Percentiles rank a stretch among this genome's conserved stretches.
Conservation (phyloP, 2,888 invertebrate genomes). For the Scaptomyza caliginosa region DNA sequence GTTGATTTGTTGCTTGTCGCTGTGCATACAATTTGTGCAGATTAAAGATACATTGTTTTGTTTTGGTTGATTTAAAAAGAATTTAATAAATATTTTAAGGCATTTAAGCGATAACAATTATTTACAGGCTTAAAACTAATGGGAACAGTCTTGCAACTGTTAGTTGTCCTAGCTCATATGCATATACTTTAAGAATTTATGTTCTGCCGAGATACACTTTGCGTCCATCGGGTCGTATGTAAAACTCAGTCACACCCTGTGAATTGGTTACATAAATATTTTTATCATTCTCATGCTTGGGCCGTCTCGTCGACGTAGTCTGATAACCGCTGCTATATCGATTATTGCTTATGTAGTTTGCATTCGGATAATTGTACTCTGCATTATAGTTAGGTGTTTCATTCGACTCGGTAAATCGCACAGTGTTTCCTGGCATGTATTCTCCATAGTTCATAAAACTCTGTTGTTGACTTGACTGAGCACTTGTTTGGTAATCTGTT, state of each 20-base stretch:
- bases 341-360: constrained; percentile 66
- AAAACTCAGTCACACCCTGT: constrained; percentile 81
- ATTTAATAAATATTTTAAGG: constrained; percentile 61
- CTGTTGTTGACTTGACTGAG: constrained; percentile 19
- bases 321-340: constrained; percentile 65
- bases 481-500: constrained; percentile 16
- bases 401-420: constrained; percentile 33
- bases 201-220: constrained; percentile 76
- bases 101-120: constrained; percentile 48
- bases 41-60: constrained; percentile 29
- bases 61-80: constrained; percentile 11
- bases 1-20: constrained; percentile 50
- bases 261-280: constrained; percentile 83
- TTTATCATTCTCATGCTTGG: constrained; percentile 69
- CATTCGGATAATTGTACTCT: constrained; percentile 68
- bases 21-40: constrained; percentile 1
- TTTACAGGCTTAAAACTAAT: constrained; percentile 59
- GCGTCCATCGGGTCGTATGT: constrained; percentile 78
- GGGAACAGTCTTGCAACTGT: constrained; percentile 35
- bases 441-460: constrained; percentile 59
- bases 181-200: constrained; percentile 12
- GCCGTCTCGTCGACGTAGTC: constrained; percentile 36
- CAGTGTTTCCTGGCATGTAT: constrained; percentile 47
- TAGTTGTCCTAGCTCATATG: background rate
- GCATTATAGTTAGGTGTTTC: constrained; percentile 23